Conservation (phyloP, 2,888 invertebrate genomes). For the Ophioninae sp. region DNA sequence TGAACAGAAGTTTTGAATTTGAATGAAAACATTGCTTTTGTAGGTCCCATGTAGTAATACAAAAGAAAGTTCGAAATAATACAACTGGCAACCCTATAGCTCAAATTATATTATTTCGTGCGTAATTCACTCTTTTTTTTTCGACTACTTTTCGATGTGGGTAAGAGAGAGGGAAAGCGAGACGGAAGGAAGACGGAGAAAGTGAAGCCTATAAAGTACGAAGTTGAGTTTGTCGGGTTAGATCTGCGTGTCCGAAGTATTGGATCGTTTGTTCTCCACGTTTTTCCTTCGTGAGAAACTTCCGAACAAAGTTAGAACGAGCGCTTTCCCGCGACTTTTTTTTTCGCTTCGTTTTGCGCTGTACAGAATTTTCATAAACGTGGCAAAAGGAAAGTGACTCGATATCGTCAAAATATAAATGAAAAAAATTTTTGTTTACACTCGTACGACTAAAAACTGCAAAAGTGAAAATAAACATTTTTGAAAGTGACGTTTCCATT, state of each 20-base stretch:
- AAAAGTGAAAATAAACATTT: background rate
- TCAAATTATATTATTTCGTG: background rate
- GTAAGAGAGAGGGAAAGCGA: slow-evolving; percentile 14
- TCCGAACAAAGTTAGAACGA: slow-evolving; percentile 43
- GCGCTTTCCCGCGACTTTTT: background rate
- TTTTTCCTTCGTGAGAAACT: slow-evolving; percentile 26
- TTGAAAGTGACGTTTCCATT: no score
- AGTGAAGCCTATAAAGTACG: slow-evolving; percentile 13
- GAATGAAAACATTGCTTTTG: background rate
- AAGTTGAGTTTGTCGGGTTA: slow-evolving; percentile 15
- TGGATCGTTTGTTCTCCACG: slow-evolving; percentile 36
- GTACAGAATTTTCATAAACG: background rate
- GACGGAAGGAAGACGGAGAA: background rate
- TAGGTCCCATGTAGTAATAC: background rate
- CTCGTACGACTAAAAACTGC: background rate
- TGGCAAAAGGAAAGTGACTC: background rate
- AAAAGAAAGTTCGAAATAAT: background rate
- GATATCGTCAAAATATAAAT: background rate
- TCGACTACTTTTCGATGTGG: slow-evolving; percentile 8
- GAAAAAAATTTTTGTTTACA: background rate
- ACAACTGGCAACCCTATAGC: background rate
- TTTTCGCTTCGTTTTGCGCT: background rate
- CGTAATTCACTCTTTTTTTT: slow-evolving; percentile 30
- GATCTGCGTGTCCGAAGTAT: slow-evolving; percentile 23
- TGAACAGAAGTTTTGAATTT: background rate